Percentiles rank a stretch among this genome's conserved stretches.
These are phyloP conservation scores for Osedax frankpressi DNA, from an alignment of 2,888 invertebrate species.

Conservation along the genomic window DNA sequence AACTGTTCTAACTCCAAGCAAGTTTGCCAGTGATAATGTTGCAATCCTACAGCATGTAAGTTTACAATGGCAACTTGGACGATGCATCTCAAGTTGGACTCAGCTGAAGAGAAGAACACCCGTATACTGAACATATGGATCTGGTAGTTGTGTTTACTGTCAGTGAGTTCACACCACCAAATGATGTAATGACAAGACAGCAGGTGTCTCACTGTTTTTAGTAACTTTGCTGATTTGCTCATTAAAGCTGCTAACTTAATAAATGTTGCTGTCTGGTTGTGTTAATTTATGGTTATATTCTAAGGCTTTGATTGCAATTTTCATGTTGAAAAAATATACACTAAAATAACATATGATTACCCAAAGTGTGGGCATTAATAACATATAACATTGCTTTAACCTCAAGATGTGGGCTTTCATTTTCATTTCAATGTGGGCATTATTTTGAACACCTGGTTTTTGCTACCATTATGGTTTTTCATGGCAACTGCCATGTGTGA, in stretches of 20 bases:
- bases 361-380: not conserved
- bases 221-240: not conserved
- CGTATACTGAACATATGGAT: not conserved
- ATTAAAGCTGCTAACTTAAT: not conserved
- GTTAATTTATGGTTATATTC: not conserved
- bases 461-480: not conserved
- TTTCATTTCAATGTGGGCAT: not conserved
- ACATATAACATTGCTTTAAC: not conserved
- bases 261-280: not conserved
- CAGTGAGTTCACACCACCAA: not conserved
- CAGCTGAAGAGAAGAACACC: not conserved
- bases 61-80: not conserved
- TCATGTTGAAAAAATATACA: not conserved
- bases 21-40: not conserved
- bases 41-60: not conserved
- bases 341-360: no score
- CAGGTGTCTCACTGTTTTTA: not conserved
- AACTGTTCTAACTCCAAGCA: slow-evolving; percentile 2
- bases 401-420: not conserved
- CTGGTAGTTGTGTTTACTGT: not conserved
- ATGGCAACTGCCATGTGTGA: not conserved
- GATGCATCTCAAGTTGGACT: not conserved
- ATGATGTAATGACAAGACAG: not conserved
- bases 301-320: not conserved
- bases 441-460: no score